phyloP scores from a whole-genome alignment of 2,797 vertebrate genomes.

The Rachycentron canadum region DNA sequence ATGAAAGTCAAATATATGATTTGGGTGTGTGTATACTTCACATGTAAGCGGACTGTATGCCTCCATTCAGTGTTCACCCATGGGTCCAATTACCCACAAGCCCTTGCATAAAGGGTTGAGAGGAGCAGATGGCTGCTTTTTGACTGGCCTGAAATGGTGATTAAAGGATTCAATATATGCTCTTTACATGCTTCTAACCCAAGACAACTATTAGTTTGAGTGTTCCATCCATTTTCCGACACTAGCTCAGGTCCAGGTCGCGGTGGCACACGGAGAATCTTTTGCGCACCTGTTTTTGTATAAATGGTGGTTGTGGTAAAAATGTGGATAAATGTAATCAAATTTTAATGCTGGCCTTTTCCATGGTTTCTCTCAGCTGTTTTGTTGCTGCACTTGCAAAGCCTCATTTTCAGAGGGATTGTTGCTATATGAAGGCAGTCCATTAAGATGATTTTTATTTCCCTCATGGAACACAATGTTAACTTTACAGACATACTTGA shows the following conservation, averaged over 20 bases:
- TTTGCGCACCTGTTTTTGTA: conserved; percentile 9
- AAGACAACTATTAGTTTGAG: conserved; percentile 22
- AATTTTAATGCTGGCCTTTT: neutral
- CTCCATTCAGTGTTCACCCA: conserved; percentile 56
- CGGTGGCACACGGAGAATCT: neutral
- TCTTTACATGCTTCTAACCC: conserved; percentile 40
- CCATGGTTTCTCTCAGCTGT: neutral
- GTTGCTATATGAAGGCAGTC: neutral
- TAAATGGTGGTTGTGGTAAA: neutral
- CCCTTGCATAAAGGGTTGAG: conserved; percentile 53
- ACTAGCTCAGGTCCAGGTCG: neutral
- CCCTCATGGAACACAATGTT: neutral
- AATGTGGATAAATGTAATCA: neutral
- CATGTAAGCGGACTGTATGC: conserved; percentile 51
- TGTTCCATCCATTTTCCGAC: conserved; percentile 9
- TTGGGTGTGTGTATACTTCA: conserved; percentile 42
- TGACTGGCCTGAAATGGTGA: conserved; percentile 57
- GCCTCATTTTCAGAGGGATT: neutral
- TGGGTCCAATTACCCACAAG: conserved; percentile 75
- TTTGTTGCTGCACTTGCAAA: neutral
- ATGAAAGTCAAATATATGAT: conserved; percentile 54
- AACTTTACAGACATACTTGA: neutral
- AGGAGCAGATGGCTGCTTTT: conserved; percentile 69
- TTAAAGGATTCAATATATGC: conserved; percentile 52
- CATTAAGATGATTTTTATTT: neutral